phyloP scores from a whole-genome alignment of 2,113 vertebrate genomes.

The Petromus typicus region DNA sequence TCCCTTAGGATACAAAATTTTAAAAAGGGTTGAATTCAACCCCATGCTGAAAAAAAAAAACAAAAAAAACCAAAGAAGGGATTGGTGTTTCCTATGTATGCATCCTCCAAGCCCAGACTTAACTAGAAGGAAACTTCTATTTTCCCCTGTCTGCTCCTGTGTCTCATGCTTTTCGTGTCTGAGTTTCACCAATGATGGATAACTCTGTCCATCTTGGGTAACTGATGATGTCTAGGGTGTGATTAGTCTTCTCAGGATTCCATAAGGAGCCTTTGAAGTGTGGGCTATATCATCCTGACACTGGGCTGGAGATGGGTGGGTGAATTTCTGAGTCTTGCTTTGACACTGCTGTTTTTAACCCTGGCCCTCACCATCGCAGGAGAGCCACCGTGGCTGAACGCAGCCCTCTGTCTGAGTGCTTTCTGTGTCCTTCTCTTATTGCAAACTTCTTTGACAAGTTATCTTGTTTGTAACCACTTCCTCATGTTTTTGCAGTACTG shows the following conservation, averaged over 20 bases:
- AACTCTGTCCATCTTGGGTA: neutral
- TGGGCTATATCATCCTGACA: neutral
- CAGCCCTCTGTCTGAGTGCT: neutral
- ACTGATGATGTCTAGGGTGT: neutral
- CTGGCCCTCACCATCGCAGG: rapidly evolving
- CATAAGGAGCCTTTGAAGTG: neutral
- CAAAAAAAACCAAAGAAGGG: neutral
- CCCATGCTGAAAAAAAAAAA: neutral
- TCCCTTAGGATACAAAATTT: no score
- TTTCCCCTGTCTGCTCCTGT: neutral
- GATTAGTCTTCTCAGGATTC: neutral
- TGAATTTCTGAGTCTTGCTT: neutral
- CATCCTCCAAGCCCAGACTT: neutral
- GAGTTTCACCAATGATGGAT: neutral
- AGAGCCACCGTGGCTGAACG: neutral
- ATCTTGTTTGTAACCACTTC: neutral
- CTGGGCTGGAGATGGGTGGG: neutral
- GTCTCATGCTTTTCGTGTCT: neutral
- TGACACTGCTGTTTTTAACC: neutral
- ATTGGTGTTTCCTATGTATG: neutral
- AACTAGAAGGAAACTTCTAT: neutral
- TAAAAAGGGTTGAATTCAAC: neutral
- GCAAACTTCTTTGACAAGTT: neutral
- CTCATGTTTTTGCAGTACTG: neutral
- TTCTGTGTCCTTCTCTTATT: neutral